Conservation (phyloP, 2,797 vertebrate genomes). For the Pseudochirops cupreus region DNA sequence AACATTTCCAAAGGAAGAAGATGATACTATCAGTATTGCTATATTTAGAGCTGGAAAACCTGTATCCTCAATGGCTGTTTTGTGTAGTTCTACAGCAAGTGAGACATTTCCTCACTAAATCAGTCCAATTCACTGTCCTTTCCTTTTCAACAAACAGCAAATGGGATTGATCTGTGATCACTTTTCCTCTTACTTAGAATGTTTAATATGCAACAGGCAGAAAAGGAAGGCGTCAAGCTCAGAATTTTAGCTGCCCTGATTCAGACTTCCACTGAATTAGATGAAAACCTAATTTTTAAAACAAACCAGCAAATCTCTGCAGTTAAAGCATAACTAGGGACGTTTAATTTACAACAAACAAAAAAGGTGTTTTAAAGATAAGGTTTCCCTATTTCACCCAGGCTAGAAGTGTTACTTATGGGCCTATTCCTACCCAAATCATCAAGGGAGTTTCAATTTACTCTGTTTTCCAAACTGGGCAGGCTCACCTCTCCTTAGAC, state of each 20-base stretch:
- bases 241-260: constrained; percentile 40
- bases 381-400: not conserved
- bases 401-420: not conserved
- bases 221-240: not conserved
- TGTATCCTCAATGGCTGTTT: constrained; percentile 9
- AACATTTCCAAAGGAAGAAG: not conserved
- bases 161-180: constrained; percentile 41
- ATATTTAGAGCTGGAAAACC: constrained; percentile 47
- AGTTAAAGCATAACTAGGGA: constrained; percentile 12
- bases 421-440: not conserved
- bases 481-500: not conserved
- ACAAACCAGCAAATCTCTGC: constrained; percentile 44
- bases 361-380: not conserved
- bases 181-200: constrained; percentile 61
- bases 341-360: constrained; percentile 48
- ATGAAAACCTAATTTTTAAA: constrained; percentile 51
- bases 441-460: not conserved
- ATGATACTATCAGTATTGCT: not conserved
- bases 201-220: constrained; percentile 15
- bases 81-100: constrained; percentile 13
- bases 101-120: constrained; percentile 40
- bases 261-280: constrained; percentile 55
- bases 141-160: constrained; percentile 45
- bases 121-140: constrained; percentile 34
- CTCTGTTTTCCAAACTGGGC: not conserved